Percentiles rank a stretch among this genome's conserved stretches.
These are phyloP conservation scores for Caprella mutica DNA, from an alignment of 2,888 invertebrate species.

Conservation along the genomic window DNA sequence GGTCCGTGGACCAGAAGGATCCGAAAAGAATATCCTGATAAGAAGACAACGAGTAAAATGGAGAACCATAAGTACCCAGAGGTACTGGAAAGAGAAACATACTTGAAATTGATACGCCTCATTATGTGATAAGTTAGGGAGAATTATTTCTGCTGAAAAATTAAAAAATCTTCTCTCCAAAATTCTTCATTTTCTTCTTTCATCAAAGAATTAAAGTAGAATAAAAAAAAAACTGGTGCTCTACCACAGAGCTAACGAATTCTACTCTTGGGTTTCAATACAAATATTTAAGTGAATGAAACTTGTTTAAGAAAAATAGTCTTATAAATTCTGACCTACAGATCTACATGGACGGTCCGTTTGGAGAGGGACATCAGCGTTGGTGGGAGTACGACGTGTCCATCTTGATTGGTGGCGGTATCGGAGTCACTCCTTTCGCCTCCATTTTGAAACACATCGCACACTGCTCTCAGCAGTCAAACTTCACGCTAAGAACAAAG, in stretches of 20 bases:
- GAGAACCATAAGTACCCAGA: constrained; percentile 38
- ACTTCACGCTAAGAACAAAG: constrained; percentile 39
- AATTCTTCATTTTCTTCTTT: too few relatives aligned
- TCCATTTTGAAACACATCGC: constrained; percentile 53
- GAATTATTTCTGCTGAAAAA: too few relatives aligned
- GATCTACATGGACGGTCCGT: constrained; percentile 51
- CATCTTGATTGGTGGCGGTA: constrained; percentile 52
- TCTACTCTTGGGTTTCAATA: too few relatives aligned
- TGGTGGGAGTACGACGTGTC: constrained; percentile 52
- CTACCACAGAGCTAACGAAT: too few relatives aligned
- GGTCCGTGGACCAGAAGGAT: constrained; percentile 52
- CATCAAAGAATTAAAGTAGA: too few relatives aligned
- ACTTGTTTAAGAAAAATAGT: neutral
- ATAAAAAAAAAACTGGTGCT: too few relatives aligned
- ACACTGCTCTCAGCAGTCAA: constrained; percentile 12
- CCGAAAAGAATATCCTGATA: constrained; percentile 39
- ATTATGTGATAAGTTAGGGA: too few relatives aligned
- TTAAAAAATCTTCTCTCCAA: too few relatives aligned
- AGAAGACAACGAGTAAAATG: neutral
- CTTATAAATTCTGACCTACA: constrained; percentile 26
- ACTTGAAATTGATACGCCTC: too few relatives aligned
- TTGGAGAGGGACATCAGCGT: constrained; percentile 53
- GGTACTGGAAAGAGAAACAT: too few relatives aligned
- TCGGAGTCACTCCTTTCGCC: constrained; percentile 55
- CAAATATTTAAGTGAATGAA: neutral